Evolutionary conservation across 1,140 invertebrate species (phyloP).

Genomic region (Apis dorsata): DNA sequence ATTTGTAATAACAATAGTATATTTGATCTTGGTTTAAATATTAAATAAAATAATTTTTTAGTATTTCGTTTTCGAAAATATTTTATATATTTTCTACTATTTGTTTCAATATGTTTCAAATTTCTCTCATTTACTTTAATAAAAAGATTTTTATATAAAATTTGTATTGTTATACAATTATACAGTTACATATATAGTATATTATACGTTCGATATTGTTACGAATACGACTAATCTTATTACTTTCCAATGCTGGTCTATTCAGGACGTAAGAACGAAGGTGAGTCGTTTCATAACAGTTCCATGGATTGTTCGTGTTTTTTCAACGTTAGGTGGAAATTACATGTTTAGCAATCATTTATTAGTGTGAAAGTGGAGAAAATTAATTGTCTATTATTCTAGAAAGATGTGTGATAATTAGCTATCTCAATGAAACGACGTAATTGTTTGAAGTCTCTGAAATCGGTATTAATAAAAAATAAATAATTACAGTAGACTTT

Average conservation of each 20-base stretch:
- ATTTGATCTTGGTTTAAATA: no score
- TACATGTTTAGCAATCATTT: neutral
- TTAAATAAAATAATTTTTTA: no score
- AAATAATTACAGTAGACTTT: neutral
- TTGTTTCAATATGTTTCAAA: neutral
- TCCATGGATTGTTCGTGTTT: conserved; percentile 30
- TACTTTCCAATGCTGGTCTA: conserved; percentile 73
- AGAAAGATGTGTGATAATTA: neutral
- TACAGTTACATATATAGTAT: neutral
- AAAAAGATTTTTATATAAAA: neutral
- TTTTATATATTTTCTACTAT: neutral
- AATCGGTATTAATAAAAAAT: conserved; percentile 21
- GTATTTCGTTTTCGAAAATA: no score
- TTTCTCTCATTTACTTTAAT: neutral
- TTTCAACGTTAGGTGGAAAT: conserved; percentile 20
- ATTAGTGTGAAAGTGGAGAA: conserved; percentile 16
- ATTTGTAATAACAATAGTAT: no score
- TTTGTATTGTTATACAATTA: neutral
- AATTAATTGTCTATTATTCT: neutral
- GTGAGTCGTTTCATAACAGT: conserved; percentile 75
- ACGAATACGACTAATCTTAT: conserved; percentile 72
- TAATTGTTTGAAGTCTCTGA: conserved; percentile 28
- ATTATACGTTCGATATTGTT: conserved; percentile 45
- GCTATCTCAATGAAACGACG: conserved; percentile 35
- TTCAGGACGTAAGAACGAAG: conserved; percentile 83